Percentiles rank a stretch among this genome's conserved stretches.
These are phyloP conservation scores for Cynopterus sphinx DNA, from an alignment of 2,797 vertebrate genomes.

Conservation along the genomic window DNA sequence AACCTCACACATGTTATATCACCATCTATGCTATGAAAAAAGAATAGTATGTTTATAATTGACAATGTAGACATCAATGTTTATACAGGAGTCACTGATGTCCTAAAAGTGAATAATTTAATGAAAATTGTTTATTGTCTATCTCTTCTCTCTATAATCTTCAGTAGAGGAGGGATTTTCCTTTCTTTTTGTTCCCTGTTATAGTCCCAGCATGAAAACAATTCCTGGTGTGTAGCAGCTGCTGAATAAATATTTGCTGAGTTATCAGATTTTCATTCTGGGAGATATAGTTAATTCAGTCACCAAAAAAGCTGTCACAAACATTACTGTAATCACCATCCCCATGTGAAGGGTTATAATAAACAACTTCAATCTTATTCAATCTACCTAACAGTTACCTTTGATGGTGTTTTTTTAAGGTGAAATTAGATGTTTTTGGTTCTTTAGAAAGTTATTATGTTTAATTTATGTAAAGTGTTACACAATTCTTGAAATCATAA, in stretches of 20 bases:
- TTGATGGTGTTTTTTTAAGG: background rate
- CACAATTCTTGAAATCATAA: slow-evolving; percentile 3
- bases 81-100: background rate
- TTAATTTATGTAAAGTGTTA: background rate
- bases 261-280: slow-evolving; percentile 42
- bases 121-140: slow-evolving; percentile 10
- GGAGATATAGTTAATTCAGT: slow-evolving; percentile 27
- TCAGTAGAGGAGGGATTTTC: slow-evolving; percentile 28
- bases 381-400: background rate
- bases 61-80: slow-evolving; percentile 16
- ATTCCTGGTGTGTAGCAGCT: background rate
- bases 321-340: background rate
- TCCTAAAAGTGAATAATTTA: slow-evolving; percentile 8
- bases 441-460: background rate
- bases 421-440: slow-evolving; percentile 2
- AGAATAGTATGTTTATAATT: background rate
- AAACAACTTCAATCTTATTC: background rate
- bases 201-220: background rate
- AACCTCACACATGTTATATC: background rate
- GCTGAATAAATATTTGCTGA: slow-evolving; percentile 44
- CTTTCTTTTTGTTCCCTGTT: slow-evolving; percentile 25
- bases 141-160: background rate
- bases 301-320: slow-evolving; percentile 37
- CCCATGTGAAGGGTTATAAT: background rate
- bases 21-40: slow-evolving; percentile 34